These are phyloP conservation scores for Diadegma fenestrale DNA, from an alignment of 2,888 invertebrate genomes.

Conservation along the genomic window DNA sequence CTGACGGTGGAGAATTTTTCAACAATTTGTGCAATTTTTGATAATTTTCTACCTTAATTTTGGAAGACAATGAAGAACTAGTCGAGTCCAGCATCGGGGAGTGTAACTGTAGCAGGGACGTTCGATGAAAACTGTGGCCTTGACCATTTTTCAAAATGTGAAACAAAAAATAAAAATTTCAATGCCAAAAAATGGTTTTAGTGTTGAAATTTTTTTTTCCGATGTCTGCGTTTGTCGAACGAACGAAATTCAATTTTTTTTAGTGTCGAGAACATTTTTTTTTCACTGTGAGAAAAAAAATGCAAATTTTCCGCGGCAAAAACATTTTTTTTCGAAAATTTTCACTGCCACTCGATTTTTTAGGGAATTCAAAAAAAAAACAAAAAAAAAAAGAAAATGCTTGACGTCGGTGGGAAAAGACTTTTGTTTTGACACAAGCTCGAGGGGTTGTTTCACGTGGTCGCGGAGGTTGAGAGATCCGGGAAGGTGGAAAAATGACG, in stretches of 20 bases:
- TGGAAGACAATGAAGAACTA: slow-evolving; percentile 50
- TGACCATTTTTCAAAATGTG: slow-evolving; percentile 54
- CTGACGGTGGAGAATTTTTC: background rate
- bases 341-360: background rate
- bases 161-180: slow-evolving; percentile 24
- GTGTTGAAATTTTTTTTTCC: background rate
- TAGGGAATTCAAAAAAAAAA: background rate
- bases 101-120: slow-evolving; percentile 75
- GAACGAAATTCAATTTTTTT: background rate
- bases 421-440: slow-evolving; percentile 1
- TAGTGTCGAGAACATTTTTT: background rate
- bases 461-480: slow-evolving; percentile 37
- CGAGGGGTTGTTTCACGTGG: slow-evolving; percentile 33
- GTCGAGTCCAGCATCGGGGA: slow-evolving; percentile 70
- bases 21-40: background rate
- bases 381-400: slow-evolving; percentile 44
- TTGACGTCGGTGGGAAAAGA: background rate
- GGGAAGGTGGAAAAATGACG: slow-evolving; percentile 73
- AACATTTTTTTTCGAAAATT: background rate
- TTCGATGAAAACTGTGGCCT: slow-evolving; percentile 70
- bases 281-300: background rate
- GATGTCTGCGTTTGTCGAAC: too few species aligned
- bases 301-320: too few species aligned
- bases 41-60: slow-evolving; percentile 57
- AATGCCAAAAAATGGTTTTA: background rate